Evolutionary conservation across 2,797 vertebrate species (phyloP), one percentile per base, ranked within the genome.

Genomic region (Hyperoplus immaculatus): DNA sequence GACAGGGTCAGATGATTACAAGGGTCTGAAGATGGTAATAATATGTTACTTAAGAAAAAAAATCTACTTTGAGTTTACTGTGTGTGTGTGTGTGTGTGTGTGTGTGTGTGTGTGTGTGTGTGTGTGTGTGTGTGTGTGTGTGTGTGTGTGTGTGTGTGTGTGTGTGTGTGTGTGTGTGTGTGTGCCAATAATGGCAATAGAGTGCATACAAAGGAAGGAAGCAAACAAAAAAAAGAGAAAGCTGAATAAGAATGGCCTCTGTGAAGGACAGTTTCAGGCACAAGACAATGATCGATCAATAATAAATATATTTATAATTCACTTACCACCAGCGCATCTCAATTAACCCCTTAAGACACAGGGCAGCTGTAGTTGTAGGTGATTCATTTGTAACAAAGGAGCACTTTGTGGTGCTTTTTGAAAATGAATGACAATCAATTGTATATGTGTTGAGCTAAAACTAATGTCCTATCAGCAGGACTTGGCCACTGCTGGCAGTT

Each of bases 241-340:
- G 29, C 29, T 29, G 29, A 29, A 18, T 36, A 69, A 75, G 50
- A 78, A 72, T n/a, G 45, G 62, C 18, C 4, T 61, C 29, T 47
- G 14, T 10, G 6, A 59, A 80, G 16, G 72, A 74, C 69, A 81
- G 54, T 69, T 80, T 61, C 47, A 72, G 77, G 36, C 50, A 72
- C 21, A 65, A 69, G 70, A 57, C 55, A 66, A 47, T 50, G 57
- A 90, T 85, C 68, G 75, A 69, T 87, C 82, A 84, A 74, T 88
- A 62, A 80, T 55, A 77, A 76, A 84, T 79, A 78, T 78, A 77
- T 66, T 60, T 69, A 71, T 68, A 76, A 75, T 76, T 56, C 56
- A 54, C 50, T 18, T 5, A 16, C 69, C 36, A 42, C 60, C 39
- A 29, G 11, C 74, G 29, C 56, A 71, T 72, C 74, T 82, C 71